phyloP scores from a whole-genome alignment of 1,140 invertebrate species.

The Lepidotrigona ventralis region DNA sequence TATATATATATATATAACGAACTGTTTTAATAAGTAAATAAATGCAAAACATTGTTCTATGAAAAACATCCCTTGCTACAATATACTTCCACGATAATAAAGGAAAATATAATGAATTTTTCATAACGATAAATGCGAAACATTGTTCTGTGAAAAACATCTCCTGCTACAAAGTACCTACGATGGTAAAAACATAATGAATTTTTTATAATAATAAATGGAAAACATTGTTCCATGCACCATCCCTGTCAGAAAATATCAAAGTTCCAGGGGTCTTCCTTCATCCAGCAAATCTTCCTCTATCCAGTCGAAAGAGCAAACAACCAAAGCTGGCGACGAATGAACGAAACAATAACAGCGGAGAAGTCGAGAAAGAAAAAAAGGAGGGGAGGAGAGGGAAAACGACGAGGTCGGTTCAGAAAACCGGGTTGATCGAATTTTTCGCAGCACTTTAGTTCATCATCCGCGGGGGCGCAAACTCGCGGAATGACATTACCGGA shows the following conservation, averaged over 20 bases:
- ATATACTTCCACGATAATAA: too few relatives aligned
- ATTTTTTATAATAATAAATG: not conserved
- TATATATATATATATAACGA: not conserved
- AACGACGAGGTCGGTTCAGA: slow-evolving; percentile 8
- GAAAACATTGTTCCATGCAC: too few relatives aligned
- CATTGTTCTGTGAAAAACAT: too few relatives aligned
- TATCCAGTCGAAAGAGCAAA: not conserved
- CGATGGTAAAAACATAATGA: not conserved
- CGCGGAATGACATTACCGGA: slow-evolving; percentile 43
- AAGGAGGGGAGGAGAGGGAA: not conserved
- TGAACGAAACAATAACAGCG: not conserved
- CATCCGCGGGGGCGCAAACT: slow-evolving; percentile 38
- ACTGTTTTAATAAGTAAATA: not conserved
- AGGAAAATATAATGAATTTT: not conserved
- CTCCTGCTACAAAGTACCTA: too few relatives aligned
- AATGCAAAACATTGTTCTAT: too few relatives aligned
- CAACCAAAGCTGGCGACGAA: not conserved
- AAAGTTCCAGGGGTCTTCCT: too few relatives aligned
- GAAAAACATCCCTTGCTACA: too few relatives aligned
- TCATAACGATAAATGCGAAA: not conserved
- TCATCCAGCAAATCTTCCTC: too few relatives aligned
- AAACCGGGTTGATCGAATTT: slow-evolving; percentile 49
- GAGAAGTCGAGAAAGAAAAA: not conserved
- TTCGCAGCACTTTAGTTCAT: slow-evolving; percentile 44
- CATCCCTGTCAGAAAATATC: too few relatives aligned